Conservation (phyloP, 2,888 invertebrate species). For the Odontomyia ornata region DNA sequence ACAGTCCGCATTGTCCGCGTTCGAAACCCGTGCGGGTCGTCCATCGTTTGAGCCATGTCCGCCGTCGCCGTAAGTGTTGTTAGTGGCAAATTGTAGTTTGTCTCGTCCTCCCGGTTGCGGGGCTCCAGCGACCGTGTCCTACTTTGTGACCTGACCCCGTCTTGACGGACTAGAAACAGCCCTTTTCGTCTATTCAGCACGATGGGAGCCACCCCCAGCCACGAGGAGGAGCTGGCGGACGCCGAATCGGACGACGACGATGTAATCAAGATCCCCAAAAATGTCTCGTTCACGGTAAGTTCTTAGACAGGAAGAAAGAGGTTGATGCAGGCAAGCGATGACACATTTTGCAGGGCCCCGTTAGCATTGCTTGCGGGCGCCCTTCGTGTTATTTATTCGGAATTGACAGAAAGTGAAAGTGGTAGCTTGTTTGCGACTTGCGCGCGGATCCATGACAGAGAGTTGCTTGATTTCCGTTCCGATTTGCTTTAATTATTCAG, state of each 20-base stretch:
- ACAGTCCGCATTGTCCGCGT: not conserved
- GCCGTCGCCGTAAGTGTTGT: not conserved
- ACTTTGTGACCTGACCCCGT: constrained; percentile 16
- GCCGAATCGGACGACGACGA: constrained; percentile 49
- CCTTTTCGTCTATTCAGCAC: constrained; percentile 13
- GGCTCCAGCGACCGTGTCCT: constrained; percentile 21
- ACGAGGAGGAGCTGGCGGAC: constrained; percentile 47
- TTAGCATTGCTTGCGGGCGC: not conserved
- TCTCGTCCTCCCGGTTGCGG: not conserved
- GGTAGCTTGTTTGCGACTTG: not conserved
- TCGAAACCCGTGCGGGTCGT: not conserved
- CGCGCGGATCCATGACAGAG: not conserved
- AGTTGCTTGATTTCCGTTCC: not conserved
- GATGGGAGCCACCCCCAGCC: constrained; percentile 50
- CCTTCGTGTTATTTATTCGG: not conserved
- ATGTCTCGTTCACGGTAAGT: constrained; percentile 47
- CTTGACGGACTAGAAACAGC: constrained; percentile 18
- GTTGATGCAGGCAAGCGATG: not conserved
- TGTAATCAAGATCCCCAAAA: constrained; percentile 49
- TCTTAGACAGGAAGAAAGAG: not conserved
- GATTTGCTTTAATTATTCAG: not conserved
- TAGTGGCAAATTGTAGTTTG: constrained; percentile 8
- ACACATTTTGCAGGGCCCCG: not conserved
- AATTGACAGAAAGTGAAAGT: constrained; percentile 17
- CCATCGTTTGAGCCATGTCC: constrained; percentile 21